Percentiles rank a stretch among this genome's conserved stretches.
Evolutionary conservation across 2,797 vertebrate species (phyloP).

Genomic region (Muraenolepis orangiensis): DNA sequence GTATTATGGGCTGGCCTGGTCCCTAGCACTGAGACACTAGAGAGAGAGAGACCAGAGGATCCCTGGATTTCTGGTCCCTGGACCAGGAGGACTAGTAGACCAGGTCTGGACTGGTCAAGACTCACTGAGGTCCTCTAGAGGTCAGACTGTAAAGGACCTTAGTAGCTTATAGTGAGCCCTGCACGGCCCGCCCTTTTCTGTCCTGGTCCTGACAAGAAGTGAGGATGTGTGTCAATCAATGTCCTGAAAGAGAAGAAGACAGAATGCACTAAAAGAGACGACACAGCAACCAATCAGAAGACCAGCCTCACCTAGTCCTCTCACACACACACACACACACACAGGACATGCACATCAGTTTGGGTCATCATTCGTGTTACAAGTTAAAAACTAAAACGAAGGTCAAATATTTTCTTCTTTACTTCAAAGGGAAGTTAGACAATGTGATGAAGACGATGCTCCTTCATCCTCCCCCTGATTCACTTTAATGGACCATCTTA

Average conservation of each 20-base stretch:
- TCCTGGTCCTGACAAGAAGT: background rate
- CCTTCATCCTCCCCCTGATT: conserved; percentile 44
- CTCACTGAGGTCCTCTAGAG: background rate
- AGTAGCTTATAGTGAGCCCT: conserved; percentile 29
- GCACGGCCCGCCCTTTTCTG: conserved; percentile 30
- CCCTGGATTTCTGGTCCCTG: no score
- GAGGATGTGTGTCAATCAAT: background rate
- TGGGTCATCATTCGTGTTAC: conserved; percentile 46
- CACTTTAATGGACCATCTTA: conserved; percentile 16
- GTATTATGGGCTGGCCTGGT: background rate
- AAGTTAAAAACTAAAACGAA: conserved; percentile 29
- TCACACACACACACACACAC: conserved; percentile 17
- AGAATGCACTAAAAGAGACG: conserved; percentile 69
- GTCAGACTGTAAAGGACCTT: conserved; percentile 16
- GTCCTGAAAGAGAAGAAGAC: background rate
- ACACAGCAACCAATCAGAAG: conserved; percentile 27
- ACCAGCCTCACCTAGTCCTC: background rate
- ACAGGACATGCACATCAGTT: conserved; percentile 8
- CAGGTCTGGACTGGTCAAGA: no score
- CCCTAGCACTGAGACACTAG: no score
- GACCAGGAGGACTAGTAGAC: no score
- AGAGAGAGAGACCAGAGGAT: conserved; percentile 53
- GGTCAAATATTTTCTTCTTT: no score
- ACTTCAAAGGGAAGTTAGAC: conserved; percentile 69
- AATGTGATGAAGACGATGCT: conserved; percentile 69